These are phyloP conservation scores for Selenia dentaria DNA, from an alignment of 2,888 invertebrate species.

Conservation along the genomic window DNA sequence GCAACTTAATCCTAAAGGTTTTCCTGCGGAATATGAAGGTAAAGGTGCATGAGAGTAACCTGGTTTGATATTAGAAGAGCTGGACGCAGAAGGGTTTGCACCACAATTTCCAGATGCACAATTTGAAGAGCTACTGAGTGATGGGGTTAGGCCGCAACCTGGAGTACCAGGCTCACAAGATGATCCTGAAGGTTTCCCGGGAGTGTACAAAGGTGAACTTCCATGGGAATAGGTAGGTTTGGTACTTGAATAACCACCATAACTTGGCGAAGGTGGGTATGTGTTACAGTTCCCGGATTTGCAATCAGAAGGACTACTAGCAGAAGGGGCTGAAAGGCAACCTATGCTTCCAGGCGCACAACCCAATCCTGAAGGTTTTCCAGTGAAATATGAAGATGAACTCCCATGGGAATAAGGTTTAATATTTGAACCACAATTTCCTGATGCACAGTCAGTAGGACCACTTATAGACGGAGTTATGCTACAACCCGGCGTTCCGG, in stretches of 20 bases:
- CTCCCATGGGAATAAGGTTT: slow-evolving; percentile 6
- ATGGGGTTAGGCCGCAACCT: neutral
- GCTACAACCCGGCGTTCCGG: slow-evolving; percentile 8
- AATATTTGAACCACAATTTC: neutral
- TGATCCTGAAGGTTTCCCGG: slow-evolving; percentile 3
- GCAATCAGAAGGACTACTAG: slow-evolving; percentile 1
- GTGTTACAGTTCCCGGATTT: slow-evolving; percentile 9
- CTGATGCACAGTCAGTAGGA: slow-evolving; percentile 1
- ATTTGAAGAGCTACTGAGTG: neutral
- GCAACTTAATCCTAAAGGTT: slow-evolving; percentile 1
- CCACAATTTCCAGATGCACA: neutral
- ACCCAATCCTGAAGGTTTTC: slow-evolving; percentile 20
- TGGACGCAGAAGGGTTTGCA: neutral
- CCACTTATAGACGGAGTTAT: neutral
- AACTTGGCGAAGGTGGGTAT: neutral
- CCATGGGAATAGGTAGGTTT: slow-evolving; percentile 4
- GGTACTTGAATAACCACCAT: neutral
- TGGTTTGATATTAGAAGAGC: slow-evolving; percentile 1
- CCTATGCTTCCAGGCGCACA: slow-evolving; percentile 12
- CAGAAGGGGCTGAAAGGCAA: neutral
- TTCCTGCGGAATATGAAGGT: neutral
- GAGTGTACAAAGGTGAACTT: neutral
- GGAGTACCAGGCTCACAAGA: slow-evolving; percentile 12
- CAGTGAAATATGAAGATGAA: slow-evolving; percentile 2
- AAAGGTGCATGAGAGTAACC: neutral